Conservation (phyloP, 2,797 vertebrate genomes). For the Cryptoblepharus egeriae region DNA sequence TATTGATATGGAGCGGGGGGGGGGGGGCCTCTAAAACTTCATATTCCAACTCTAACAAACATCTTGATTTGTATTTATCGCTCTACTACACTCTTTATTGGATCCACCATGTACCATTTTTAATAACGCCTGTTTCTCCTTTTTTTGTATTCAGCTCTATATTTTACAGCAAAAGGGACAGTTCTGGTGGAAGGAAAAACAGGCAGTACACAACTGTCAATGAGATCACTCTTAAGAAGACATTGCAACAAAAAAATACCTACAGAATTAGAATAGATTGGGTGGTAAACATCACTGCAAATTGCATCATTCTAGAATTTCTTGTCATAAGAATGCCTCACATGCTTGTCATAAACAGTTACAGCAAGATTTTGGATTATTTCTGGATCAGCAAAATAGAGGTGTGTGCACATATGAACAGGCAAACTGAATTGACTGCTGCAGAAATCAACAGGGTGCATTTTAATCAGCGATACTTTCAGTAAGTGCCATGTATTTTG, state of each 20-base stretch:
- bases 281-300: neutral
- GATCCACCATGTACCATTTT: too few species aligned
- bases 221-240: neutral
- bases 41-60: too few species aligned
- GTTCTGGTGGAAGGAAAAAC: neutral
- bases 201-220: neutral
- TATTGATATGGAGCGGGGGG: too few species aligned
- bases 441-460: conserved; percentile 10
- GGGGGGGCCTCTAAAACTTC: too few species aligned
- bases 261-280: neutral
- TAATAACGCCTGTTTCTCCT: too few species aligned
- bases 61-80: too few species aligned
- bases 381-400: neutral
- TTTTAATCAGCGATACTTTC: conserved; percentile 14
- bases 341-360: neutral
- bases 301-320: neutral
- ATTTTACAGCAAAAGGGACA: neutral
- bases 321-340: too few species aligned
- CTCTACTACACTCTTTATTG: too few species aligned
- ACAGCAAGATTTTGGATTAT: neutral
- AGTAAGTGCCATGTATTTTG: neutral
- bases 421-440: neutral
- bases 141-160: too few species aligned
- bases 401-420: neutral
- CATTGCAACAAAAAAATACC: neutral